phyloP scores from a whole-genome alignment of 2,888 invertebrate species.

The Leptinotarsa peninsularis region DNA sequence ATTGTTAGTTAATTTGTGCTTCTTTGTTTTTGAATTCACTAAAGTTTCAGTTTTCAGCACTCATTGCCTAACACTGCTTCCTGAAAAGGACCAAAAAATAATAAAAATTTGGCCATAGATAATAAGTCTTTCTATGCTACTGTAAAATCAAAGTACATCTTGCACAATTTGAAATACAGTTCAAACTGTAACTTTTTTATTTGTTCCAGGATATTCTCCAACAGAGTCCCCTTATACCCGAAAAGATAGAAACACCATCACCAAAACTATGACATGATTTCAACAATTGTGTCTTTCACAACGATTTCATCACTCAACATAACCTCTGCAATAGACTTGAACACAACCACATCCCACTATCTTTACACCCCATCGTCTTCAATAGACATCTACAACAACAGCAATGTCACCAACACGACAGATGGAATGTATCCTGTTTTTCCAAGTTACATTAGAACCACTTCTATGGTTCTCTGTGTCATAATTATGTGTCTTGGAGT shows the following conservation, averaged over 20 bases:
- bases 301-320: constrained; percentile 51
- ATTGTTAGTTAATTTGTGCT: no score
- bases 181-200: neutral
- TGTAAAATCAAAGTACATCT: no score
- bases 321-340: constrained; percentile 50
- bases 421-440: constrained; percentile 67
- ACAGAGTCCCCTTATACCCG: neutral
- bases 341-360: constrained; percentile 55
- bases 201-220: constrained; percentile 31
- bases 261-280: constrained; percentile 62
- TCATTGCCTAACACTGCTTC: no score
- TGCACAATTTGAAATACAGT: no score
- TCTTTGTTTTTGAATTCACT: no score
- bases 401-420: constrained; percentile 53
- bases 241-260: constrained; percentile 14
- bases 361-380: constrained; percentile 53
- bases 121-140: no score
- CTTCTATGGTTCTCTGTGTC: constrained; percentile 89
- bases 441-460: constrained; percentile 87
- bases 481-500: constrained; percentile 90
- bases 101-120: no score
- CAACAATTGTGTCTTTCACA: constrained; percentile 58
- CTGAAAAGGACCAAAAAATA: no score
- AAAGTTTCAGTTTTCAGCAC: no score
- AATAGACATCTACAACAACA: constrained; percentile 47